Evolutionary conservation across 2,113 vertebrate species (phyloP).

Genomic region (Naja naja): DNA sequence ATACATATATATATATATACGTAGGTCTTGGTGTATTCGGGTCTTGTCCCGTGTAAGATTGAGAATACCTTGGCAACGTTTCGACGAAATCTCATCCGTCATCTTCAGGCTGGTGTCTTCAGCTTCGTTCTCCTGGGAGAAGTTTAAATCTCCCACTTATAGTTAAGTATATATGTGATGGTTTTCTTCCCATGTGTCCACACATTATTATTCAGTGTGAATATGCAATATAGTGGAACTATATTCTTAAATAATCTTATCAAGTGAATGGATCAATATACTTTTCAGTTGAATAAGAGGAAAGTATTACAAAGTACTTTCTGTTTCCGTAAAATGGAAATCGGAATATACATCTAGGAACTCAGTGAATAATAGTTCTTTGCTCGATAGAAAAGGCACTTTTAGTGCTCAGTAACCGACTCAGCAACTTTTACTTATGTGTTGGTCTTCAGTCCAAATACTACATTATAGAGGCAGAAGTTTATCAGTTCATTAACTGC

Average conservation of each 20-base stretch:
- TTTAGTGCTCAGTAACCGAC: neutral
- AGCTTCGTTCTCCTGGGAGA: too few relatives aligned
- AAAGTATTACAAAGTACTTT: slow-evolving; percentile 12
- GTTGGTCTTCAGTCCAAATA: neutral
- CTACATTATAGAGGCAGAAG: neutral
- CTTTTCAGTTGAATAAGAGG: slow-evolving; percentile 23
- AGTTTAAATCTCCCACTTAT: neutral
- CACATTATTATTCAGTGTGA: slow-evolving; percentile 27
- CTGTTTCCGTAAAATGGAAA: slow-evolving; percentile 14
- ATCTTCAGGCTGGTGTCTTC: too few relatives aligned
- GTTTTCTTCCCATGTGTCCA: neutral
- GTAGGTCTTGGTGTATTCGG: too few relatives aligned
- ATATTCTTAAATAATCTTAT: slow-evolving; percentile 22
- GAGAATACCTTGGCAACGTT: too few relatives aligned
- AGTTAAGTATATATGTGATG: slow-evolving; percentile 3
- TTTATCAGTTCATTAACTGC: neutral
- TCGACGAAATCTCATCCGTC: too few relatives aligned
- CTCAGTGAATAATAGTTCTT: slow-evolving; percentile 12
- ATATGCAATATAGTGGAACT: slow-evolving; percentile 18
- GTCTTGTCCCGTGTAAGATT: too few relatives aligned
- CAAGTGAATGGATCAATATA: slow-evolving; percentile 30
- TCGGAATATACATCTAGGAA: slow-evolving; percentile 1
- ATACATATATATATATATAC: too few relatives aligned
- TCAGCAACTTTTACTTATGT: neutral
- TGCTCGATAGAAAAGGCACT: slow-evolving; percentile 19